A percentile compares a stretch with the other conserved stretches of the same genome.
phyloP scores from a whole-genome alignment of 2,113 vertebrate species.

The Columba janthina region DNA sequence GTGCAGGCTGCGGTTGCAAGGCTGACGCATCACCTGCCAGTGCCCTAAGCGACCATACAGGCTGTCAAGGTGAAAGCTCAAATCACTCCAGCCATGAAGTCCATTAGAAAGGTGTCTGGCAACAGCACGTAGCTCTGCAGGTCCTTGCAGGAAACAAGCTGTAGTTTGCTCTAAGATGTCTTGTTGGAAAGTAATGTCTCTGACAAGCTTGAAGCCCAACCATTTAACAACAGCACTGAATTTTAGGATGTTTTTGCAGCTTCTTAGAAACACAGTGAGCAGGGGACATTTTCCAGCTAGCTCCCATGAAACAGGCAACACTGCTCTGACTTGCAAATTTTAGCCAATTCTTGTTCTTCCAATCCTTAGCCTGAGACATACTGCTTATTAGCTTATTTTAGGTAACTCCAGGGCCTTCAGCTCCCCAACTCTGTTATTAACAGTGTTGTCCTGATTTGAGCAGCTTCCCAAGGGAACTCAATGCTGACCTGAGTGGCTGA shows the following conservation, averaged over 20 bases:
- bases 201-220: background rate
- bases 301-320: background rate
- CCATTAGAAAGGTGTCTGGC: background rate
- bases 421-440: background rate
- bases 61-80: background rate
- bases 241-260: background rate
- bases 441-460: background rate
- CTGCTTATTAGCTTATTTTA: background rate
- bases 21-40: background rate
- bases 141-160: background rate
- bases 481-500: background rate
- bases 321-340: background rate
- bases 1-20: fast-evolving
- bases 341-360: background rate
- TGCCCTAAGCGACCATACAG: fast-evolving
- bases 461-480: background rate
- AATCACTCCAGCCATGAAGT: fast-evolving
- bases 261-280: background rate
- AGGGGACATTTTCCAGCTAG: background rate
- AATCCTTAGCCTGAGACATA: background rate
- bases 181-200: background rate
- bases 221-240: background rate
- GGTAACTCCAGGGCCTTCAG: background rate
- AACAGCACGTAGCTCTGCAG: background rate
- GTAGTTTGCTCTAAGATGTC: background rate